A percentile compares a stretch with the other conserved stretches of the same genome.
Evolutionary conservation across 2,797 vertebrate species (phyloP).

Genomic region (Halcyon smyrnensis): DNA sequence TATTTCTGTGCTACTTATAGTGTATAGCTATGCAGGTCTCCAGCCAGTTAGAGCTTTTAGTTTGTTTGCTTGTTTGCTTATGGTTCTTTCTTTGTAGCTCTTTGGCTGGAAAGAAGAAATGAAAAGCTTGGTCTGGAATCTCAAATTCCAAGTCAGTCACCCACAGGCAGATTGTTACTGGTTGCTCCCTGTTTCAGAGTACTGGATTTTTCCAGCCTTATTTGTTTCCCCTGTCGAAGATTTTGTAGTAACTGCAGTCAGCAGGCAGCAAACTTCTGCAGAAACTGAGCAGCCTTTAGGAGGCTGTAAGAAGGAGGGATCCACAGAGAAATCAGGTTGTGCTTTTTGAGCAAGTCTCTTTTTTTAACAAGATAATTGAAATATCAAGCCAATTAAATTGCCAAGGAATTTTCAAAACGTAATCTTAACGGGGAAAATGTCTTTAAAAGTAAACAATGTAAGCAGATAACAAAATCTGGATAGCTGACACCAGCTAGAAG

Average conservation of each 20-base stretch:
- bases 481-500: neutral
- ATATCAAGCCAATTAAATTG: conserved; percentile 19
- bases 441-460: neutral
- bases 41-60: neutral
- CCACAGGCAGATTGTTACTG: neutral
- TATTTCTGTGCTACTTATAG: no score
- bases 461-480: neutral
- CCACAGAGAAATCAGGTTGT: neutral
- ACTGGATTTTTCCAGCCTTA: neutral
- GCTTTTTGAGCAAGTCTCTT: neutral
- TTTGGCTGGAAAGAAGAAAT: neutral
- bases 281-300: neutral
- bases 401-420: neutral
- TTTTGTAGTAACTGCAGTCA: neutral
- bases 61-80: neutral
- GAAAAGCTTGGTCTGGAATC: neutral
- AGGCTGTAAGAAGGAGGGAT: neutral
- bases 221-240: neutral
- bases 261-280: neutral
- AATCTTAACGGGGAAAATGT: neutral
- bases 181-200: rapidly evolving
- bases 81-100: neutral
- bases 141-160: neutral
- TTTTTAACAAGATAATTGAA: conserved; percentile 2
- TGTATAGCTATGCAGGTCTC: neutral